phyloP scores from a whole-genome alignment of 2,113 vertebrate genomes.

The Promerops cafer region DNA sequence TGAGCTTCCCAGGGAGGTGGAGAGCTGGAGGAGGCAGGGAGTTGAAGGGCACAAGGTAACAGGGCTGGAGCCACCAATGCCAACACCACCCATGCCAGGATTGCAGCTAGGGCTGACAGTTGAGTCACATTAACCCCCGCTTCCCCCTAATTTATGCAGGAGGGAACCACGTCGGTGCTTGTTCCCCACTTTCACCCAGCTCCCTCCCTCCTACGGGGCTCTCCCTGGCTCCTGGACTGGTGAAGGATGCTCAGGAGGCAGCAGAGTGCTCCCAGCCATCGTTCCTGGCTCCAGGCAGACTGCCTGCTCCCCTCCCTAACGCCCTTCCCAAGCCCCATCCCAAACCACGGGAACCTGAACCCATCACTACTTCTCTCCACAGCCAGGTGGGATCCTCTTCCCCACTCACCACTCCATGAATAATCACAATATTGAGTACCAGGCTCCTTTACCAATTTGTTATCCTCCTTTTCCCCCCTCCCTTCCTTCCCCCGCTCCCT shows the following conservation, averaged over 20 bases:
- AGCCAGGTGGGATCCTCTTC: background rate
- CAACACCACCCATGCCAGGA: background rate
- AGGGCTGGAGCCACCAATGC: background rate
- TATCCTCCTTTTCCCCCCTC: background rate
- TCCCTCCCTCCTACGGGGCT: background rate
- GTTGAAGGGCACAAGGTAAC: background rate
- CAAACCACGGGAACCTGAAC: rapidly evolving
- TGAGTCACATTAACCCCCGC: background rate
- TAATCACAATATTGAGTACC: background rate
- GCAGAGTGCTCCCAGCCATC: background rate
- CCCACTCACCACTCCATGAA: background rate
- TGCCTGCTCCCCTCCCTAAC: background rate
- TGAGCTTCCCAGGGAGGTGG: background rate
- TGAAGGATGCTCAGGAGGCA: background rate
- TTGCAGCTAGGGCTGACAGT: background rate
- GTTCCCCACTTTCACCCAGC: background rate
- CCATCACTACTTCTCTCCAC: background rate
- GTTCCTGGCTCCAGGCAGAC: background rate
- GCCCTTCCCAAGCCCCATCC: background rate
- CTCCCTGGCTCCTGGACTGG: background rate
- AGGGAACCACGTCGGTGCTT: background rate
- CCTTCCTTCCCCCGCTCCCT: constrained; percentile 15
- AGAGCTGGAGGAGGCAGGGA: background rate
- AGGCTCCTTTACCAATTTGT: constrained; percentile 1
- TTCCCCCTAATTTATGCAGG: background rate